Conservation (phyloP, 2,888 invertebrate species). For the Euzophera pinguis region DNA sequence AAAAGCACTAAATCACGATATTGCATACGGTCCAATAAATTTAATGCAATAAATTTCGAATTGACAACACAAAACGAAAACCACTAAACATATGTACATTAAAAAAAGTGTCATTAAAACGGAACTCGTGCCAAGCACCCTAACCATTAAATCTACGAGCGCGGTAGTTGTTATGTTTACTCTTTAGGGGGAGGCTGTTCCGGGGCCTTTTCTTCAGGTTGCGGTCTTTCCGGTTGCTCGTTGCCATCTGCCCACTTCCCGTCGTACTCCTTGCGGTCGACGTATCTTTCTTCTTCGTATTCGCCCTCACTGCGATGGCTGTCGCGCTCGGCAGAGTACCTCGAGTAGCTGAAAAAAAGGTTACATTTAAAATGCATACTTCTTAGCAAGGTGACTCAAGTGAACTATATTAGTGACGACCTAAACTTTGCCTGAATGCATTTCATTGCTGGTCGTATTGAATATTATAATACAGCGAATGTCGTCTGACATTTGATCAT, state of each 20-base stretch:
- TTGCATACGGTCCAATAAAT: constrained; percentile 1
- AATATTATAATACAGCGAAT: no score
- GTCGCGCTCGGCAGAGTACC: constrained; percentile 62
- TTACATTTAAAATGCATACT: no score
- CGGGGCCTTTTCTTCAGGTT: constrained; percentile 58
- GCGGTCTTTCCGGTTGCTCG: constrained; percentile 61
- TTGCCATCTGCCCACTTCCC: constrained; percentile 84
- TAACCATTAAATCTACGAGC: constrained; percentile 7
- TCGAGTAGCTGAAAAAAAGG: constrained; percentile 51
- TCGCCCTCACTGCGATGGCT: constrained; percentile 76
- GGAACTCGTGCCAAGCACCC: constrained; percentile 17
- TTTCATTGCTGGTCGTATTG: no score
- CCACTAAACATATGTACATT: constrained; percentile 6
- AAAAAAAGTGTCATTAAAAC: constrained; percentile 15
- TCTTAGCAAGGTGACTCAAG: no score
- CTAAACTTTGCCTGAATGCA: no score
- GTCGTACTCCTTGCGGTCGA: constrained; percentile 82
- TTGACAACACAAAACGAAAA: background rate
- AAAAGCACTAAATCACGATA: background rate
- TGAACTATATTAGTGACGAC: no score
- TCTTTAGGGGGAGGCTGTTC: constrained; percentile 62
- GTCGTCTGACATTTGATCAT: no score
- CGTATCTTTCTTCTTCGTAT: constrained; percentile 76
- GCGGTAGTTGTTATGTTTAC: constrained; percentile 25
- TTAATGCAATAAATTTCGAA: background rate